Conservation (phyloP, 2,888 invertebrate species). For the Synergus umbraculus region DNA sequence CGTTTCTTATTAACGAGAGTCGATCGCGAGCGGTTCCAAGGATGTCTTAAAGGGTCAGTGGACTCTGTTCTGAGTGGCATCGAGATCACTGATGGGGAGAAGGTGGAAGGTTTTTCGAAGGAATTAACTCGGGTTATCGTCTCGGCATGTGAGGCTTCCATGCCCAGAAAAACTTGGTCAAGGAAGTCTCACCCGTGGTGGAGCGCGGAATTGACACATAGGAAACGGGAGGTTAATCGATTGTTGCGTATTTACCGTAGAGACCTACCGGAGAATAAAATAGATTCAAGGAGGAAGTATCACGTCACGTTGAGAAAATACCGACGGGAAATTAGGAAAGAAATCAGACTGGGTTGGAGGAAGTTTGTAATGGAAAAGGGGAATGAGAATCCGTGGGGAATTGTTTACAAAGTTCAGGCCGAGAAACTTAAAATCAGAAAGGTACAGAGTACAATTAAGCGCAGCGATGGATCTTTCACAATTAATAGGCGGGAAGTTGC, state of each 20-base stretch:
- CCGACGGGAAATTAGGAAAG: not conserved
- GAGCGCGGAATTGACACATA: not conserved
- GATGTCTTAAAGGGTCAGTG: no score
- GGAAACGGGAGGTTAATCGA: not conserved
- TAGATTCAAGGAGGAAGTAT: no score
- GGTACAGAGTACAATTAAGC: not conserved
- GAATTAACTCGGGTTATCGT: not conserved
- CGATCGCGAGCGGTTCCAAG: no score
- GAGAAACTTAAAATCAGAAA: not conserved
- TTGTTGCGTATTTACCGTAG: not conserved
- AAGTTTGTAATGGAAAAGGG: not conserved
- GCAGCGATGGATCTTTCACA: not conserved
- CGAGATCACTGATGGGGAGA: not conserved
- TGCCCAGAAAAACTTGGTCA: not conserved
- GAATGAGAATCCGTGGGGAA: not conserved
- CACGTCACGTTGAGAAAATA: no score
- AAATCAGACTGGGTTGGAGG: not conserved
- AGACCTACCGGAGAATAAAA: not conserved
- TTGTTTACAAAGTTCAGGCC: not conserved
- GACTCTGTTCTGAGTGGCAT: no score
- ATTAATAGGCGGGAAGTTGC: not conserved
- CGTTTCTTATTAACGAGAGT: no score
- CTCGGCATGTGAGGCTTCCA: not conserved
- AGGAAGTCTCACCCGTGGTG: conserved; percentile 20
- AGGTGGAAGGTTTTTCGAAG: not conserved